Evolutionary conservation across 2,797 vertebrate genomes (phyloP), one percentile per base, ranked within the genome.

Genomic region (Periophthalmus magnuspinnatus): DNA sequence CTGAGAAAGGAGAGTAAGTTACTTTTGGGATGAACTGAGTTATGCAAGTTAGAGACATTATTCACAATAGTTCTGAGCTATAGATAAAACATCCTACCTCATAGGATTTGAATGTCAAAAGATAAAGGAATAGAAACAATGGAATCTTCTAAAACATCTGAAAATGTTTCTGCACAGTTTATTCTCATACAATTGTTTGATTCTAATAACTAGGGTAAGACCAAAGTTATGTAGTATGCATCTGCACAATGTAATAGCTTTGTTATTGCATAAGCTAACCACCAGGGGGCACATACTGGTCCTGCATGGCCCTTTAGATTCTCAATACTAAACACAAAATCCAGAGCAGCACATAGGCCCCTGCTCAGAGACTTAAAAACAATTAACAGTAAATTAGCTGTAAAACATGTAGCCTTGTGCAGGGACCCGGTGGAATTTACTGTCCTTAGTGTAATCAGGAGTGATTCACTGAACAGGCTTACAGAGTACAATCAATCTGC

Each of bases 231-330:
- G 13, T 45, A 45, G 41, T 14, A 16, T 45, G 13, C 14, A 13
- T 45, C 38, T 41, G 1, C 13, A 45, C 41, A 41, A 13, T 14
- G 13, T 22, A 17, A 78, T 21, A n/a, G 19, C 41, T 14, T 16
- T 69, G 72, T 64, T 54, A 68, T 75, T 77, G 22, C 71, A 72
- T 33, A 54, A 48, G 8, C 72, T 81, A 57, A 50, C 85, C 91
- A 89, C 85, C 84, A 90, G 89, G 71, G 83, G 90, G 89, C 85
- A 81, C 68, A 65, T 70, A 64, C 7, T 64, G 54, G 71, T 74
- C 60, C 85, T 80, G 72, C 72, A 57, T 19, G 54, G 72, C 72
- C 60, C 60, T 61, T 48, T 32, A 73, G 54, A 79, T 5, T 45
- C 58, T 75, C 47, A 68, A 66, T 5, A 3, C n/a, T 48, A 47